These are phyloP conservation scores for Syrphus vitripennis DNA, from an alignment of 2,888 invertebrate genomes.

Conservation along the genomic window DNA sequence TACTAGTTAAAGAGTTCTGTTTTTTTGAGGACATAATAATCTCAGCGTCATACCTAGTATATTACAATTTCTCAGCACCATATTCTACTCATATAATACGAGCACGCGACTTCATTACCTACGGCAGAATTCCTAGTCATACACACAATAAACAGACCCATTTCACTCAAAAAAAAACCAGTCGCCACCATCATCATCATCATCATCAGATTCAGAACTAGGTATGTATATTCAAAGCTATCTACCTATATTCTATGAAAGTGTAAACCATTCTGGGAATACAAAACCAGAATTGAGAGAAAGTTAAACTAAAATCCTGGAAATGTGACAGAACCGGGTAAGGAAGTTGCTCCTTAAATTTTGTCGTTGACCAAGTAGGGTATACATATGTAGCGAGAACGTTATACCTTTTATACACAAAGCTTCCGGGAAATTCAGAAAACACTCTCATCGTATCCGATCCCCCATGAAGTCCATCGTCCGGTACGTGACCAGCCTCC, in stretches of 20 bases:
- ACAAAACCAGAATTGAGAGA: conserved; percentile 31
- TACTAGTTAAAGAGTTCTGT: neutral
- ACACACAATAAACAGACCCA: neutral
- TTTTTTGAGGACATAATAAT: conserved; percentile 42
- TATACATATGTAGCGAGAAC: neutral
- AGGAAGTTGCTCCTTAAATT: conserved; percentile 69
- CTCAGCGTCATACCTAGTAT: conserved; percentile 46
- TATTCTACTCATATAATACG: conserved; percentile 27
- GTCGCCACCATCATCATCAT: neutral
- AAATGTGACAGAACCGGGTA: conserved; percentile 47
- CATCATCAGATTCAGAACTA: neutral
- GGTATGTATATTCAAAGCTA: conserved; percentile 11
- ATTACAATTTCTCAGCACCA: conserved; percentile 49
- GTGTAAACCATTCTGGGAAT: conserved; percentile 45
- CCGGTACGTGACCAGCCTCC: conserved; percentile 66
- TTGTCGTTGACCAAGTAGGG: conserved; percentile 57
- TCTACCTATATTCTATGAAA: conserved; percentile 56
- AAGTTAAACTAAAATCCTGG: conserved; percentile 43
- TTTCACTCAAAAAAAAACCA: conserved; percentile 18
- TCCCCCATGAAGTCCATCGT: conserved; percentile 60
- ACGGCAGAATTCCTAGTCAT: conserved; percentile 33
- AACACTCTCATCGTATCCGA: conserved; percentile 66
- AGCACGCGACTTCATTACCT: conserved; percentile 66
- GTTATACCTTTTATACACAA: conserved; percentile 1
- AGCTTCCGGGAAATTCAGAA: conserved; percentile 64